Percentiles rank a stretch among this genome's conserved stretches.
Conservation (phyloP, 2,888 invertebrate species). For the Leptarthrus brevirostris region DNA sequence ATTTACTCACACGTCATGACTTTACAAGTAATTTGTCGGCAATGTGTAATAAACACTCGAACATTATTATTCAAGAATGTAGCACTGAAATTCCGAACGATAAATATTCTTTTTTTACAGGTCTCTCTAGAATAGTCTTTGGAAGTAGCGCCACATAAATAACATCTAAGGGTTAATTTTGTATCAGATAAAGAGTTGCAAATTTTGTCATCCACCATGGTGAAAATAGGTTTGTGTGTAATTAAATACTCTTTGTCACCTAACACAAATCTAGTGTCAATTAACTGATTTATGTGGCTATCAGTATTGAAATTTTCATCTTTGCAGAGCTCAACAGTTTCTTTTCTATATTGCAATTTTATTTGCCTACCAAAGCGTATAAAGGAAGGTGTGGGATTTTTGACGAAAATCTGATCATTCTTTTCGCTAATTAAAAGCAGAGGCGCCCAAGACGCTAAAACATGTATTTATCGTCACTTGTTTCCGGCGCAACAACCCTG, state of each 20-base stretch:
- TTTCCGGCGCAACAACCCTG: neutral
- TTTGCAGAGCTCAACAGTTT: neutral
- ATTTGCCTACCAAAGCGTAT: neutral
- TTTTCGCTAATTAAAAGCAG: neutral
- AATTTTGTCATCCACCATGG: neutral
- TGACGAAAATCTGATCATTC: neutral
- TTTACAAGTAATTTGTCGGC: too few species aligned
- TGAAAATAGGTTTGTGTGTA: neutral
- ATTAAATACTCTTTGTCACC: neutral
- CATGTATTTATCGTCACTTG: slow-evolving; percentile 1
- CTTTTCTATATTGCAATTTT: neutral
- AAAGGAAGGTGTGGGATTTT: neutral
- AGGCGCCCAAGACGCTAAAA: neutral
- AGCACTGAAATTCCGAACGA: too few species aligned
- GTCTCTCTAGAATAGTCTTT: too few species aligned
- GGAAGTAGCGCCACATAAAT: too few species aligned
- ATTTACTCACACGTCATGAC: too few species aligned
- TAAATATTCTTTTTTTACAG: too few species aligned
- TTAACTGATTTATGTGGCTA: neutral
- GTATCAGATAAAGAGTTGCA: too few species aligned
- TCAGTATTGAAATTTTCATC: neutral
- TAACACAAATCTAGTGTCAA: neutral
- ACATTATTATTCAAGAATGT: too few species aligned
- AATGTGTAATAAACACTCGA: too few species aligned
- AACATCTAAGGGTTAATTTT: too few species aligned